A percentile compares a stretch with the other conserved stretches of the same genome.
Evolutionary conservation across 1,140 invertebrate genomes (phyloP).

Genomic region (Drosophila kepulauana): DNA sequence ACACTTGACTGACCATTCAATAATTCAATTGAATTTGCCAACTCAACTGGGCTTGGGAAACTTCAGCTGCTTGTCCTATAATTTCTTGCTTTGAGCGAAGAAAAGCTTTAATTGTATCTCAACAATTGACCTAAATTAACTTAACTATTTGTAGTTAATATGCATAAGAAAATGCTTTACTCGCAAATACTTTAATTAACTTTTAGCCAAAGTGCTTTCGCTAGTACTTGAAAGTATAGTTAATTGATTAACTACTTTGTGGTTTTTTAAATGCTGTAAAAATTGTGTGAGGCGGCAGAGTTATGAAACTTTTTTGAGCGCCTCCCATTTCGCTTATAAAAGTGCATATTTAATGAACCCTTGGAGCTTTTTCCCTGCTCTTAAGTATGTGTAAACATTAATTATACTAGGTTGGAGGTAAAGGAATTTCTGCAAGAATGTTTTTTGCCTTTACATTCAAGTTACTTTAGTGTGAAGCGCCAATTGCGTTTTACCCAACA

Average conservation of each 20-base stretch:
- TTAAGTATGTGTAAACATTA: not conserved
- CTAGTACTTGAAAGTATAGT: not conserved
- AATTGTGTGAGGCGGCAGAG: no score
- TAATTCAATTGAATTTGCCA: slow-evolving; percentile 9
- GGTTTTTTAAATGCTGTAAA: no score
- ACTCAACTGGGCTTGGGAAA: not conserved
- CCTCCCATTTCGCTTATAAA: not conserved
- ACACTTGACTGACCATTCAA: slow-evolving; percentile 2
- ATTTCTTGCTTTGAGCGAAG: not conserved
- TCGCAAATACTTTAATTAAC: not conserved
- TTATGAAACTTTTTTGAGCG: not conserved
- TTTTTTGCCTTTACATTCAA: no score
- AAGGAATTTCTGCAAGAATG: no score
- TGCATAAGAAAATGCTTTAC: not conserved
- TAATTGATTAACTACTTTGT: not conserved
- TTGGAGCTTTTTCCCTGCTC: not conserved
- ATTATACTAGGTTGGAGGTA: no score
- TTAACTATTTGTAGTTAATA: not conserved
- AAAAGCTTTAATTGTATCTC: slow-evolving; percentile 2
- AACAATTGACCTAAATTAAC: not conserved
- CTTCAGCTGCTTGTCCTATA: slow-evolving; percentile 5
- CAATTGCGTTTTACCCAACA: no score
- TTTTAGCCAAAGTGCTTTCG: not conserved
- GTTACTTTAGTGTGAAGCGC: no score
- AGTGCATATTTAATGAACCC: not conserved